A percentile compares a stretch with the other conserved stretches of the same genome.
These are phyloP conservation scores for Oriolus oriolus DNA, from an alignment of 2,113 vertebrate species.

Conservation along the genomic window DNA sequence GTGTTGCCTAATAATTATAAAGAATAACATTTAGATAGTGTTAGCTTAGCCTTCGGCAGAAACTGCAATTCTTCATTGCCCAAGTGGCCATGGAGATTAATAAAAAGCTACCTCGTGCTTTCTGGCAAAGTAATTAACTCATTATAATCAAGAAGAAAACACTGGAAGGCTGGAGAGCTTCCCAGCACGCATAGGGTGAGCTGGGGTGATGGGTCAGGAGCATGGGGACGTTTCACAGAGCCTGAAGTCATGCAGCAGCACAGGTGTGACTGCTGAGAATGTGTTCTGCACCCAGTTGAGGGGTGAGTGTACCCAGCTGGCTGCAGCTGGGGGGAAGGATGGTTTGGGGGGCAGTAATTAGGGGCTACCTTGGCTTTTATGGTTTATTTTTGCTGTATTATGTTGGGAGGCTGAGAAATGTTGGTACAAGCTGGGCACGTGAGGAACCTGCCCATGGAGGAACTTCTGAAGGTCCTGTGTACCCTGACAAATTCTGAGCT, in stretches of 20 bases:
- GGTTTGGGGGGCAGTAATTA: accelerated
- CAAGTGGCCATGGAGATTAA: neutral
- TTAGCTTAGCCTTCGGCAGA: neutral
- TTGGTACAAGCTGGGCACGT: neutral
- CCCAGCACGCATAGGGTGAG: neutral
- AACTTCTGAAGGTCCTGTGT: neutral
- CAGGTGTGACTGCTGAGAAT: neutral
- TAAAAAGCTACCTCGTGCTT: neutral
- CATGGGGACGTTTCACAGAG: neutral
- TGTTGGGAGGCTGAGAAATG: neutral
- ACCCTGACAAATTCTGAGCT: neutral
- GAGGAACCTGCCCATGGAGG: neutral
- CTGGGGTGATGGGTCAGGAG: neutral
- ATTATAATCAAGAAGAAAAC: neutral
- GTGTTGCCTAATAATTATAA: neutral
- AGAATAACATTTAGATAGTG: neutral
- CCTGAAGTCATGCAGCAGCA: neutral
- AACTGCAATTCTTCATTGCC: neutral
- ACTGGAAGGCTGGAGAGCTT: neutral
- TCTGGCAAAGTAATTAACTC: neutral
- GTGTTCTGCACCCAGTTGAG: neutral
- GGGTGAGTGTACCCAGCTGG: neutral
- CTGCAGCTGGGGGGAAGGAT: neutral
- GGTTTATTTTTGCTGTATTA: neutral
- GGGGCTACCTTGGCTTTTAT: accelerated